phyloP scores from a whole-genome alignment of 2,888 invertebrate genomes.

The Atethmia centrago region DNA sequence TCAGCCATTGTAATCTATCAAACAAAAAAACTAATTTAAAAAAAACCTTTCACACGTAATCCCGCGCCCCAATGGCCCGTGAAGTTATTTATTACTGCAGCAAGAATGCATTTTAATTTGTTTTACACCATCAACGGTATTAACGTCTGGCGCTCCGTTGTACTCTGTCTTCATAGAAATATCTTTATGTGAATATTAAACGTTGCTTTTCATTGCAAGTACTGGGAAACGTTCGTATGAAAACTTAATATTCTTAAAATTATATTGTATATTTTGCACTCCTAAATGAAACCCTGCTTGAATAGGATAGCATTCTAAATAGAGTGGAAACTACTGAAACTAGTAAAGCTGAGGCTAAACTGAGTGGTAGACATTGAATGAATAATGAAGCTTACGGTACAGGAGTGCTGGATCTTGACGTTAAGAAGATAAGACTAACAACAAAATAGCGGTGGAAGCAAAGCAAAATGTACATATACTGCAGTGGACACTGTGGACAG shows the following conservation, averaged over 20 bases:
- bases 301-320: not conserved
- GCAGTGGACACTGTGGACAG: not conserved
- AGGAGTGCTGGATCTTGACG: slow-evolving; percentile 12
- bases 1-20: slow-evolving; percentile 1
- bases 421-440: slow-evolving; percentile 33
- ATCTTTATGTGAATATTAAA: slow-evolving; percentile 54
- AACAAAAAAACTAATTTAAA: slow-evolving; percentile 35
- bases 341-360: not conserved
- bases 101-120: slow-evolving; percentile 79
- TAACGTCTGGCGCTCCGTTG: slow-evolving; percentile 65
- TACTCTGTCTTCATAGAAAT: slow-evolving; percentile 64
- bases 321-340: slow-evolving; percentile 12
- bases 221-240: slow-evolving; percentile 7
- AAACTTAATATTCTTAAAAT: slow-evolving; percentile 1
- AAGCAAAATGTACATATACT: not conserved
- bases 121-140: slow-evolving; percentile 74
- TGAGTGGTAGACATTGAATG: slow-evolving; percentile 39
- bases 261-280: slow-evolving; percentile 19
- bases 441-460: slow-evolving; percentile 1
- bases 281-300: not conserved
- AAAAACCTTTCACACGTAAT: slow-evolving; percentile 45
- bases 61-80: slow-evolving; percentile 59
- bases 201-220: slow-evolving; percentile 38
- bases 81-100: slow-evolving; percentile 76
- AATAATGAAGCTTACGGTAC: slow-evolving; percentile 35